A percentile compares a stretch with the other conserved stretches of the same genome.
Conservation (phyloP, 2,797 vertebrate species). For the Petrocephalus sullivani region DNA sequence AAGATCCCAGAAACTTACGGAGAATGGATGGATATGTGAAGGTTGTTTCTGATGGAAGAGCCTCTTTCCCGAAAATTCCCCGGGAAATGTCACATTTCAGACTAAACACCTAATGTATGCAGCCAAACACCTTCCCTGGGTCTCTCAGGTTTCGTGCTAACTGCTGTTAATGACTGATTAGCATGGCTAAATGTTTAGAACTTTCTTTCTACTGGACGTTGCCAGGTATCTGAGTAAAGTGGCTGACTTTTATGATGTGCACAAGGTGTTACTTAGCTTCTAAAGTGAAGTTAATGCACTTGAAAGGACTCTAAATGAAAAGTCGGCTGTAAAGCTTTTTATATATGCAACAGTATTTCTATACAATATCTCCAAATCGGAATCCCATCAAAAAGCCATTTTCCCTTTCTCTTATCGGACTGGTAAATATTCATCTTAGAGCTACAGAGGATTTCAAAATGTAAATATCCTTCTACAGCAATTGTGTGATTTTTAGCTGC, state of each 20-base stretch:
- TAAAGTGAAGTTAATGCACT: neutral
- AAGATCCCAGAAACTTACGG: neutral
- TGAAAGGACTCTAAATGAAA: neutral
- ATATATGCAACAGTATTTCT: conserved; percentile 1
- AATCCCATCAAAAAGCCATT: neutral
- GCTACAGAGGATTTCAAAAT: neutral
- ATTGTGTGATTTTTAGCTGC: neutral
- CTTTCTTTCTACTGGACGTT: neutral
- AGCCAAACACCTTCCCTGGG: neutral
- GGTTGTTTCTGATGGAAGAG: neutral
- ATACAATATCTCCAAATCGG: neutral
- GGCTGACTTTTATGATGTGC: neutral
- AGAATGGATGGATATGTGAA: neutral
- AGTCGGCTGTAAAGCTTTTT: neutral
- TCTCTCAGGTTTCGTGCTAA: neutral
- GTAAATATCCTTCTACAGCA: neutral
- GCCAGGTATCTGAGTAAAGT: neutral
- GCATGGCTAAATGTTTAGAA: neutral
- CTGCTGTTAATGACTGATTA: neutral
- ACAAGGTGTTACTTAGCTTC: neutral
- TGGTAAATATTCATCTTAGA: neutral
- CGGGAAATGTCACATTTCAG: neutral
- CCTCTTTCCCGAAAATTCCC: neutral
- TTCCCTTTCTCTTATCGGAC: conserved; percentile 9
- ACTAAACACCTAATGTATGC: neutral